phyloP scores from a whole-genome alignment of 1,140 invertebrate species.

The Saxidomus purpurata region DNA sequence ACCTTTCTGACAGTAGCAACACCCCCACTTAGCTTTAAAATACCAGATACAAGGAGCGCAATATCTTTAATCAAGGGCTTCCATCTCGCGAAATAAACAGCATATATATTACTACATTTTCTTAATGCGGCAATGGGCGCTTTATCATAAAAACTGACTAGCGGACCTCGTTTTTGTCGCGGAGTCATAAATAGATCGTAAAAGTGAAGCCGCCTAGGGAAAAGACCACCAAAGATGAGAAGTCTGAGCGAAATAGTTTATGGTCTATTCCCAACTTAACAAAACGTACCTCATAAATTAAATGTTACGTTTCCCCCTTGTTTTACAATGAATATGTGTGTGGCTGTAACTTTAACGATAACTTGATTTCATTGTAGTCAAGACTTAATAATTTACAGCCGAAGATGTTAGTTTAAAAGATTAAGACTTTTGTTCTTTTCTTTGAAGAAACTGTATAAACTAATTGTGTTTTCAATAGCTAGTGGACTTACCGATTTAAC shows the following conservation, averaged over 20 bases:
- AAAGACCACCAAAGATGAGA: slow-evolving; percentile 53
- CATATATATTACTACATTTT: slow-evolving; percentile 31
- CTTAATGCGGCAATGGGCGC: slow-evolving; percentile 44
- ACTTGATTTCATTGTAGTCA: background rate
- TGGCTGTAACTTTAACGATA: background rate
- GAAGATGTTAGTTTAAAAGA: no score
- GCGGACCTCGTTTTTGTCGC: slow-evolving; percentile 37
- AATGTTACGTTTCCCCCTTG: background rate
- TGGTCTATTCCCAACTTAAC: background rate
- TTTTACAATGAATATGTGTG: background rate
- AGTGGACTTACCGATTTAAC: no score
- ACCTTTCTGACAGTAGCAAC: slow-evolving; percentile 31
- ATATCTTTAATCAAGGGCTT: slow-evolving; percentile 32
- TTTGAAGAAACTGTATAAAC: no score
- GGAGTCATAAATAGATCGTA: slow-evolving; percentile 57
- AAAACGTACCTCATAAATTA: slow-evolving; percentile 12
- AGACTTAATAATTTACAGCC: background rate
- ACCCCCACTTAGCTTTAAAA: slow-evolving; percentile 28
- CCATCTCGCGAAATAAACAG: slow-evolving; percentile 40
- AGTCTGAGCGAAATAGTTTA: slow-evolving; percentile 42
- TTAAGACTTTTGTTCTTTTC: no score
- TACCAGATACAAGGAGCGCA: background rate
- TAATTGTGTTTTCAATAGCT: no score
- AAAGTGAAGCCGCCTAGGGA: slow-evolving; percentile 56
- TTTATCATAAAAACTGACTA: slow-evolving; percentile 22